Conservation (phyloP, 2,113 vertebrate genomes). For the Pteruthius melanotis region DNA sequence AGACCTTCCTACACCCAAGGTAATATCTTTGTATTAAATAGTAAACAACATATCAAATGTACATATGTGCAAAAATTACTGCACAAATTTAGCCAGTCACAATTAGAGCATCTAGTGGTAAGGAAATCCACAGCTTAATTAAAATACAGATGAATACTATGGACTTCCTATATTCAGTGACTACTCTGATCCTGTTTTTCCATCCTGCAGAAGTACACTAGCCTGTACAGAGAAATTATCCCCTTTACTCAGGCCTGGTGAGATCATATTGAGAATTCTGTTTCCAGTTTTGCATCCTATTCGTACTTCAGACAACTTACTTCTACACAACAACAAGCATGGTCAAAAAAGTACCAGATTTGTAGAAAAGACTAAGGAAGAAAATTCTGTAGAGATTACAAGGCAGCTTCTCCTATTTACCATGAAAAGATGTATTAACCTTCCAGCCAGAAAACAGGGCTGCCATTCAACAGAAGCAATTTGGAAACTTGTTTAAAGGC, state of each 20-base stretch:
- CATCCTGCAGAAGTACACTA: background rate
- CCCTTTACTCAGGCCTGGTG: background rate
- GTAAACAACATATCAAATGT: background rate
- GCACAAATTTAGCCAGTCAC: background rate
- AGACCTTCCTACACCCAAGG: background rate
- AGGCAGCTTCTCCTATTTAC: background rate
- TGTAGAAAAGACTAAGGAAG: background rate
- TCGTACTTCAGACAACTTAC: background rate
- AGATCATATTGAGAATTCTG: background rate
- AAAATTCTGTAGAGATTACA: background rate
- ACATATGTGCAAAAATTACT: background rate
- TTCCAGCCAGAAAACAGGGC: background rate
- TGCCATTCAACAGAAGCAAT: background rate
- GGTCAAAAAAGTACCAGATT: background rate
- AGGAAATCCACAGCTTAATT: background rate
- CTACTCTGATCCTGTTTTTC: background rate
- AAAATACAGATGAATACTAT: background rate
- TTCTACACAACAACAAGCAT: background rate
- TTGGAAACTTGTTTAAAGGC: background rate
- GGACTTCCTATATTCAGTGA: background rate
- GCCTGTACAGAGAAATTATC: background rate
- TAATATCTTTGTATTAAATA: background rate
- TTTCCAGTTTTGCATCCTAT: background rate
- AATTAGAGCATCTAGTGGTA: background rate
- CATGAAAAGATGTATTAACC: background rate